phyloP scores from a whole-genome alignment of 2,113 vertebrate species.

The Lanius ludovicianus region DNA sequence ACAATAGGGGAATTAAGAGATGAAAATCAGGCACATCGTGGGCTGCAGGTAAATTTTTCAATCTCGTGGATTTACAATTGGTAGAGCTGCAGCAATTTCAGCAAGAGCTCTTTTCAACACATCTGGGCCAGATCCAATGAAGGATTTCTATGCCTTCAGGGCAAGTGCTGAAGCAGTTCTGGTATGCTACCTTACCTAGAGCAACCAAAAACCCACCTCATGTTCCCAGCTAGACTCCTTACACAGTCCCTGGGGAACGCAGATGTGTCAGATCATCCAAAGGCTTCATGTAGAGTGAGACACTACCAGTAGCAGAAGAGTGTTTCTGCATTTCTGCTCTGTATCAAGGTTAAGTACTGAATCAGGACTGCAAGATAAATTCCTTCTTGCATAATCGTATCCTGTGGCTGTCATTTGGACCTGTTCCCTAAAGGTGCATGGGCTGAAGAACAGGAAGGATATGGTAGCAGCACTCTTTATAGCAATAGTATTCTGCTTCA shows the following conservation, averaged over 20 bases:
- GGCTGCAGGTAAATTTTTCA: conserved; percentile 76
- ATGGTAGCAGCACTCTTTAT: background rate
- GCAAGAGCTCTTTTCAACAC: conserved; percentile 28
- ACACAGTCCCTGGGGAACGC: background rate
- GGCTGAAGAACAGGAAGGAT: background rate
- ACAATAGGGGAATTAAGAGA: conserved; percentile 77
- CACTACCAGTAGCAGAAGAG: background rate
- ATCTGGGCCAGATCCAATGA: conserved; percentile 62
- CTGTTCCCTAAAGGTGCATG: background rate
- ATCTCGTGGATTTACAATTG: conserved; percentile 59
- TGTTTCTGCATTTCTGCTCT: background rate
- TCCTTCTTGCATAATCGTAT: background rate
- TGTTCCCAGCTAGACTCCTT: background rate
- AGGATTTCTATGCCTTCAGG: conserved; percentile 18
- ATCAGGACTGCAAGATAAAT: background rate
- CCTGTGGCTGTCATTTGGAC: background rate
- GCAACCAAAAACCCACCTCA: background rate
- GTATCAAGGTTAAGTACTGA: background rate
- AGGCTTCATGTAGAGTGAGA: background rate
- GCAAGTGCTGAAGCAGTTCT: background rate
- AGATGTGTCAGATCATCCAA: background rate
- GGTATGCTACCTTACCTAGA: background rate
- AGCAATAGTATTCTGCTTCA: background rate
- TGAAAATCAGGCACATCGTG: conserved; percentile 75
- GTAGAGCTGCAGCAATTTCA: conserved; percentile 53